A percentile compares a stretch with the other conserved stretches of the same genome.
Conservation (phyloP, 1,140 invertebrate genomes). For the Mizuhopecten yessoensis region DNA sequence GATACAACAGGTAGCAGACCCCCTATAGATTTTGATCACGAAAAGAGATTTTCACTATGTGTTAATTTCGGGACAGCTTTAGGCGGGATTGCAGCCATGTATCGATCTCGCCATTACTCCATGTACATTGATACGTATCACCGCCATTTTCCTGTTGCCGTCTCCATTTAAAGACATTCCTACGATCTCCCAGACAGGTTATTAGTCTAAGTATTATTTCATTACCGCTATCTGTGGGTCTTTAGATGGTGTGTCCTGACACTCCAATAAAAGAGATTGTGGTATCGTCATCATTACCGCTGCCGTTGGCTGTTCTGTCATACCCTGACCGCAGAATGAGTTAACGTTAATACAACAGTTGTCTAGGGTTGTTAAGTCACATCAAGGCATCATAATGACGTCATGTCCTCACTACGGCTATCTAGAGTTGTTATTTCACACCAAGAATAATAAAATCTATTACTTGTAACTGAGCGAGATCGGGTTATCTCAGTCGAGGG, state of each 20-base stretch:
- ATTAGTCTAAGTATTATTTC: constrained; percentile 10
- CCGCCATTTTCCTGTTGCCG: neutral
- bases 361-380: too few species aligned
- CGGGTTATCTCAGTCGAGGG: too few species aligned
- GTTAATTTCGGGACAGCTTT: neutral
- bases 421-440: too few species aligned
- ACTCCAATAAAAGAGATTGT: neutral
- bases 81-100: neutral
- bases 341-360: too few species aligned
- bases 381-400: too few species aligned
- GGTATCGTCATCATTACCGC: neutral
- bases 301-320: too few species aligned
- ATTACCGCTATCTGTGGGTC: neutral
- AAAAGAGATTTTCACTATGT: neutral
- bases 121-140: neutral
- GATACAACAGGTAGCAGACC: too few species aligned
- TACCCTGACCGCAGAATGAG: too few species aligned
- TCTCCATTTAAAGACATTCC: neutral
- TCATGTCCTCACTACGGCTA: too few species aligned
- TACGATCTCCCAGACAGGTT: neutral
- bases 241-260: neutral
- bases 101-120: neutral
- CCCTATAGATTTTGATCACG: too few species aligned
- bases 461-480: too few species aligned
- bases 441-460: too few species aligned